Evolutionary conservation across 2,797 vertebrate species (phyloP), one percentile per base, ranked within the genome.

Genomic region (Bovichtus variegatus): DNA sequence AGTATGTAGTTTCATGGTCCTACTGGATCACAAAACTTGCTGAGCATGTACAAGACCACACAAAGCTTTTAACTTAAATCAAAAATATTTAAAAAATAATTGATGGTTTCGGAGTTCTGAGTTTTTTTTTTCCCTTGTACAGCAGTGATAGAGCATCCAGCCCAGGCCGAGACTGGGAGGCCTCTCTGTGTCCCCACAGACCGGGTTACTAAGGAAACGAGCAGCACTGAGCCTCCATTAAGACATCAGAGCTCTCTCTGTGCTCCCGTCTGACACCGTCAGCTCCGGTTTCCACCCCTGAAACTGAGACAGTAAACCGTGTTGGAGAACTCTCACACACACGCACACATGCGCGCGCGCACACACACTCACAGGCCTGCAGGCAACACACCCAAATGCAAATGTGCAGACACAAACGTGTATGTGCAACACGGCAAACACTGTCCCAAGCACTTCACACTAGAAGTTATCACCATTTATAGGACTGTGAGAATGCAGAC

Each of bases 261-360:
- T 25, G n/a, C 82, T 90, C 83, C 85, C 2, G 79, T 76, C 88
- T 89, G 84, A 92, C 87, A 89, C 85, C 74, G 43, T 65, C 77
- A 34, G 86, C 83, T 94, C 87, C 34, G 6, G 82, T 94, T 93
- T 91, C 91, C 84, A 84, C 71, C 53, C 82, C n/a, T 87, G 92
- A 89, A 92, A 93, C 21, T 44, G 90, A 93, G 77, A 87, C 86
- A 74, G 80, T 36, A 66, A 71, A 80, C 79, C 23, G 10, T 34
- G 25, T 53, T 50, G 34, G 68, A 76, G 67, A 64, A 34, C 31
- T 29, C 27, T 67, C 38, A 84, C 64, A 36, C 59, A 76, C 44
- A 49, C 36, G 41, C 44, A 25, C 41, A 59, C 49, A 85, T 49
- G 34, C 62, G 73, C 49, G 27, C 41, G 43, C 63, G 57, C 40